Evolutionary conservation across 2,797 vertebrate genomes (phyloP), one percentile per base, ranked within the genome.

Genomic region (Rhinogobio ventralis): DNA sequence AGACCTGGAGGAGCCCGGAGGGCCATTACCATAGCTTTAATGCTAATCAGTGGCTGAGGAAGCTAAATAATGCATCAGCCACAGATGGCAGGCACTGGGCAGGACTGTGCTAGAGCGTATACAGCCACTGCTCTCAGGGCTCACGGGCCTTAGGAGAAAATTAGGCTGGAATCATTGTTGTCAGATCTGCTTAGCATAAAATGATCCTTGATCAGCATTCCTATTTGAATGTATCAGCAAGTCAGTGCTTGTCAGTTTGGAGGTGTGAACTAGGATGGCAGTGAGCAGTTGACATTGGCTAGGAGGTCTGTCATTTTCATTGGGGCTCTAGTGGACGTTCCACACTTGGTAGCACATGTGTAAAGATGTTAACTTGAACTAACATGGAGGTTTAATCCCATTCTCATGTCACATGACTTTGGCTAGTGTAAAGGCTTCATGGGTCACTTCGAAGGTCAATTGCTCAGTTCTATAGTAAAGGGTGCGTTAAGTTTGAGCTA

Each of bases 41-140:
- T 95, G 95, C 95, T 96, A 96, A 96, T 96, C 95, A 96, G 94
- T 92, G 93, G 94, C 95, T 94, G 87, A 86, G 88, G 94, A 94
- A 95, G 71, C 94, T 97, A 96, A 97, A 96, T 96, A 96, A 97
- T 96, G 95, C 95, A 96, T 95, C 91, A 92, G 89, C 90, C 95
- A 94, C 96, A 96, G 96, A 96, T 96, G 96, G 96, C 94, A 93
- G 93, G 53, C 92, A 90, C 91, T 90, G 91, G 91, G 93, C 91
- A 93, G 93, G 92, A 94, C 93, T 93, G 71, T 73, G 42, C 72
- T 75, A n/a, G 7, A 46, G 62, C 39, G 76, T 55, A 68, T 60
- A 69, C 39, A 30, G n/a, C 62, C 36, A 28, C 64, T 71, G 51
- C 69, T 76, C 72, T 84, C 68, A 15, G 76, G 42, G 49, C 67